phyloP scores from a whole-genome alignment of 2,888 invertebrate genomes.

The Eupithecia tripunctaria region DNA sequence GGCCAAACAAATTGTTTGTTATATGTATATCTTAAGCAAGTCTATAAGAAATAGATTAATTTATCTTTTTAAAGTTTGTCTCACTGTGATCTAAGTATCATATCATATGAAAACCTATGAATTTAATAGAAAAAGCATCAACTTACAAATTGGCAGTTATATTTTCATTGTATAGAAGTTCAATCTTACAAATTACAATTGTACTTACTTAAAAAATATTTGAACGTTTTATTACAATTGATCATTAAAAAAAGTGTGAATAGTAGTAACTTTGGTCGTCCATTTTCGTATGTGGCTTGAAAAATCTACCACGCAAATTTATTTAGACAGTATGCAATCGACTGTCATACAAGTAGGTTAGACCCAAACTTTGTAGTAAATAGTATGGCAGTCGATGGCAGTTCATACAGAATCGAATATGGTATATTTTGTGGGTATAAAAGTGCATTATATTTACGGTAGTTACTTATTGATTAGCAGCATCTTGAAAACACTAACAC shows the following conservation, averaged over 20 bases:
- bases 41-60: not conserved
- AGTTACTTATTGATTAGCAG: not conserved
- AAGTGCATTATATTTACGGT: not conserved
- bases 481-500: not conserved
- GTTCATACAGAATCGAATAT: not conserved
- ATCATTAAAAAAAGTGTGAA: not conserved
- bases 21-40: not conserved
- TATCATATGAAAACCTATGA: not conserved
- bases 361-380: no score
- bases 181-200: constrained; percentile 12
- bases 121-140: not conserved
- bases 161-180: constrained; percentile 34
- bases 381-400: no score
- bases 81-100: not conserved
- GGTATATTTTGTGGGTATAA: not conserved
- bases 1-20: not conserved
- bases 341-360: no score
- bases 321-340: no score
- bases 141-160: constrained; percentile 35
- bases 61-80: not conserved
- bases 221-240: not conserved
- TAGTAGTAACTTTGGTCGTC: not conserved
- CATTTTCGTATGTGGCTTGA: not conserved
- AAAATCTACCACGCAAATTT: not conserved
- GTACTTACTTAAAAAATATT: constrained; percentile 7